phyloP scores from a whole-genome alignment of 1,140 invertebrate genomes.

The Tetramorium simillimum region DNA sequence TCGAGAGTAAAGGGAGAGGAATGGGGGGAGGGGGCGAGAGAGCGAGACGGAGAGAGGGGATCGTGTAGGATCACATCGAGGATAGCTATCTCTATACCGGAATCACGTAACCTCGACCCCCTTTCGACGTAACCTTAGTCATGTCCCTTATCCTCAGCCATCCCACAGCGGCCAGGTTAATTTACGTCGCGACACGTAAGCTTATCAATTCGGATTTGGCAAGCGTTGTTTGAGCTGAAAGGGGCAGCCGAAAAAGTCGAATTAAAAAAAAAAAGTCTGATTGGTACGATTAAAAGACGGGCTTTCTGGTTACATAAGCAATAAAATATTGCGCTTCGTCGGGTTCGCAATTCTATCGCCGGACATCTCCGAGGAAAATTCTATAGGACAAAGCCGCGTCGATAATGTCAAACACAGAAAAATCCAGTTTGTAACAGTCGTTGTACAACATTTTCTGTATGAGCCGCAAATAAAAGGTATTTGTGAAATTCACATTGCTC shows the following conservation, averaged over 20 bases:
- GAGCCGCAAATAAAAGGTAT: constrained; percentile 12
- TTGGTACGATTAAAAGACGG: background rate
- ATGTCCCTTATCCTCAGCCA: constrained; percentile 60
- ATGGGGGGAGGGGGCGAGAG: constrained; percentile 36
- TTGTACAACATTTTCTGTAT: constrained; percentile 1
- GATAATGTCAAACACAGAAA: constrained; percentile 53
- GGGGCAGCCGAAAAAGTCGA: background rate
- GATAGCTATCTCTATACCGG: constrained; percentile 73
- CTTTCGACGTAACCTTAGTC: constrained; percentile 77
- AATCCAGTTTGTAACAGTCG: constrained; percentile 16
- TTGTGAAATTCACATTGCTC: constrained; percentile 17
- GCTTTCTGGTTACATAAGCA: constrained; percentile 1
- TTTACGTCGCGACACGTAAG: constrained; percentile 77
- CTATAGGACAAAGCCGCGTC: constrained; percentile 25
- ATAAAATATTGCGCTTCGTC: constrained; percentile 25
- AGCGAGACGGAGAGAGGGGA: constrained; percentile 7
- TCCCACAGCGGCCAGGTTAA: constrained; percentile 69
- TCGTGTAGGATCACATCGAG: constrained; percentile 66
- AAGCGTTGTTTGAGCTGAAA: background rate
- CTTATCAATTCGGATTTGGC: constrained; percentile 73
- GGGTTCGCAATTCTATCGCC: background rate
- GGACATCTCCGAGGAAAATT: constrained; percentile 22
- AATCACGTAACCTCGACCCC: constrained; percentile 73
- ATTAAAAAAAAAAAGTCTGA: background rate
- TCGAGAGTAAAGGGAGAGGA: constrained; percentile 56